phyloP scores from a whole-genome alignment of 1,140 invertebrate genomes.

The Acromyrmex heyeri region DNA sequence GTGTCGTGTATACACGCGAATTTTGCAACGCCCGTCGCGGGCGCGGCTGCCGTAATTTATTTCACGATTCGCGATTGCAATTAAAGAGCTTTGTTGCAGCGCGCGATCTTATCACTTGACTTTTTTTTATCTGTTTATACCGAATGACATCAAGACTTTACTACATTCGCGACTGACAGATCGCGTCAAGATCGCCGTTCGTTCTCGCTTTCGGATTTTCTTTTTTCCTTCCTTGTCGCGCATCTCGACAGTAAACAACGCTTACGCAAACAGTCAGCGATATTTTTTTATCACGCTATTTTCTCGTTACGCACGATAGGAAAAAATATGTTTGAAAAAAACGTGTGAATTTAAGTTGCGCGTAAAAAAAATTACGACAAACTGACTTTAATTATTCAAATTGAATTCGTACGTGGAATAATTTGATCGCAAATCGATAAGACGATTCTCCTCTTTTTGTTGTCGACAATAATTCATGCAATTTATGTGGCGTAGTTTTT shows the following conservation, averaged over 20 bases:
- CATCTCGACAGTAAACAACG: conserved; percentile 1
- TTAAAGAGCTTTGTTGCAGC: conserved; percentile 31
- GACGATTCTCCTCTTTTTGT: not conserved
- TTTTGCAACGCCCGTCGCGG: conserved; percentile 27
- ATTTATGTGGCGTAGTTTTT: not conserved
- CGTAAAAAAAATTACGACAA: conserved; percentile 19
- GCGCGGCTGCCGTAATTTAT: conserved; percentile 39
- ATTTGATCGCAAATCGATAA: not conserved
- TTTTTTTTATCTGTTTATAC: conserved; percentile 47
- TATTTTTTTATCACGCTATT: conserved; percentile 38
- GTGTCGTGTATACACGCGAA: not conserved
- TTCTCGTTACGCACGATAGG: not conserved
- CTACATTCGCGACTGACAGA: not conserved
- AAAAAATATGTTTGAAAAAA: not conserved
- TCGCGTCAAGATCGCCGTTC: not conserved
- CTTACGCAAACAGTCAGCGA: not conserved
- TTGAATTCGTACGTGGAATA: not conserved
- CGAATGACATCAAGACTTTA: conserved; percentile 8
- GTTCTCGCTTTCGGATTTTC: conserved; percentile 11
- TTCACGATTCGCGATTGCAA: conserved; percentile 43
- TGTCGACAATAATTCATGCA: not conserved
- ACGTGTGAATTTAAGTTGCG: not conserved
- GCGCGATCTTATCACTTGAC: conserved; percentile 20
- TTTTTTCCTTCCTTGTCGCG: not conserved
- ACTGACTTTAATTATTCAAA: conserved; percentile 18